Base-by-base conservation (phyloP, 2,113 vertebrate genomes). In the Vidua macroura region DNA sequence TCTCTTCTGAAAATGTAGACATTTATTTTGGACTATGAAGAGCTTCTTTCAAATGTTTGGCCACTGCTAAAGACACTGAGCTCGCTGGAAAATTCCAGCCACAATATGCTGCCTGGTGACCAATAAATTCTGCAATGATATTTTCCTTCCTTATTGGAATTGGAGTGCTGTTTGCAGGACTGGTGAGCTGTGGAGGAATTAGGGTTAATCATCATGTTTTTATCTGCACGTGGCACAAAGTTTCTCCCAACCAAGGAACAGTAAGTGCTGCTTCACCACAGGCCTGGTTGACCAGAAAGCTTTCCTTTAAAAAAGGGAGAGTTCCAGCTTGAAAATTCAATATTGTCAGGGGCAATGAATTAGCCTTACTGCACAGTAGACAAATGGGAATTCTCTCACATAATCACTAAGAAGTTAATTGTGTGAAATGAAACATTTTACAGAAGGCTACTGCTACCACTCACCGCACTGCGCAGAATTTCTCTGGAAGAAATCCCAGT, bases 21-120 rank as follows among this genome's bases (percentile, higher is more conserved):
- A 95, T 97, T 96, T 96, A 83, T 96, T 96, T 93, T 96, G 93
- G 93, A 95, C 24, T 77, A 19, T 49, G 56, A 81, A 87, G 64
- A 70, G 37, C 48, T 85, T 51, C 82, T 91, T 85, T 83, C 6
- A 5, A 62, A 52, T 23, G 25, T 70, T 91, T 96, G 93, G 87
- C 87, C 59, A 43, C 30, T 48, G 27, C 46, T 67, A 10, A 90
- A 83, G 88, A 67, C 2, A 10, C 43, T 69, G 75, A 96, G 55
- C 46, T 88, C 0, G 19, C 3, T 78, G 94, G 95, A 96, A 93
- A 96, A 86, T 96, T 95, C 83, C 90, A 94, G 64, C 85, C 83
- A 86, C 60, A 76, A 17, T 66, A 2, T 10, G n/a, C 70, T 91
- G 83, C 79, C 67, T 53, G 58, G 51, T 85, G 75, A 74, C 75